Conservation (phyloP, 2,888 invertebrate species). For the Oscheius myriophilus region DNA sequence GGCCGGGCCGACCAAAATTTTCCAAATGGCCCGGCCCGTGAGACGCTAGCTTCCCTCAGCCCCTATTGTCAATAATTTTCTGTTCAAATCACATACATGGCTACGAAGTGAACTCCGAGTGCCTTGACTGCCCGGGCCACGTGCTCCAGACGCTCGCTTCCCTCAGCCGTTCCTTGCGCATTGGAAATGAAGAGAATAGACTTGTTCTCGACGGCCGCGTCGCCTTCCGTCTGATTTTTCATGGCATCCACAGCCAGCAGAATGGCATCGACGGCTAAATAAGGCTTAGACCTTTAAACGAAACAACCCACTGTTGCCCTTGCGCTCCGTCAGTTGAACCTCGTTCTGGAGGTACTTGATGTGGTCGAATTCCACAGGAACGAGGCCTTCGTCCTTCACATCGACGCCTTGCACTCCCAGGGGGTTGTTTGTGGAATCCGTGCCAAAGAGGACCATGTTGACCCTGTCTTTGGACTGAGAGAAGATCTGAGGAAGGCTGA, state of each 20-base stretch:
- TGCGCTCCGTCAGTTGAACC: slow-evolving; percentile 1
- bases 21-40: too few relatives aligned
- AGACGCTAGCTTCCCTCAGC: too few relatives aligned
- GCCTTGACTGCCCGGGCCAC: neutral
- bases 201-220: slow-evolving; percentile 11
- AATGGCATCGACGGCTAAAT: slow-evolving; percentile 16
- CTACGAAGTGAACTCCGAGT: neutral
- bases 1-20: too few relatives aligned
- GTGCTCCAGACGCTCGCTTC: slow-evolving; percentile 2
- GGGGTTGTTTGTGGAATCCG: slow-evolving; percentile 4
- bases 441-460: slow-evolving; percentile 8
- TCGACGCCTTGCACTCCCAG: neutral
- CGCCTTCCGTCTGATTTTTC: slow-evolving; percentile 13
- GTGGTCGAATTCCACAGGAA: slow-evolving; percentile 18
- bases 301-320: slow-evolving; percentile 1
- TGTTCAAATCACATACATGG: slow-evolving; percentile 4
- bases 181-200: slow-evolving; percentile 16
- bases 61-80: too few relatives aligned
- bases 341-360: slow-evolving; percentile 17
- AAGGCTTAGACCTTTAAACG: neutral
- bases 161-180: neutral
- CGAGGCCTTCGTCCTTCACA: slow-evolving; percentile 21
- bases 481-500: slow-evolving; percentile 19
- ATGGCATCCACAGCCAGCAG: slow-evolving; percentile 13
- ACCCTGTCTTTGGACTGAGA: slow-evolving; percentile 16